A percentile compares a stretch with the other conserved stretches of the same genome.
These are phyloP conservation scores for Bubalus kerabau DNA, from an alignment of 2,113 vertebrate genomes.

Conservation along the genomic window DNA sequence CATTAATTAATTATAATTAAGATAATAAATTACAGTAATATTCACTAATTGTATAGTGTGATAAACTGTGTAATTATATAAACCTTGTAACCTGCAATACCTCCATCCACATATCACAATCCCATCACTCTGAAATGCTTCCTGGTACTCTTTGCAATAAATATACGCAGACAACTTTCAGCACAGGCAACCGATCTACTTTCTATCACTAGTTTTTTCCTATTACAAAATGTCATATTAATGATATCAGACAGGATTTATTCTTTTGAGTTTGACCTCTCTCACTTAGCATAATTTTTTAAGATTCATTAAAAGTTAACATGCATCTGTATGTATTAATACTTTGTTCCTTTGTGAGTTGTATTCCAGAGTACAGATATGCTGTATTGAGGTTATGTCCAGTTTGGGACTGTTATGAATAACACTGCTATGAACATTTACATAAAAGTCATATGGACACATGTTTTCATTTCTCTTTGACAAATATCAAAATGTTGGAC, in stretches of 20 bases:
- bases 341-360: neutral
- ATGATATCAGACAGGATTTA: neutral
- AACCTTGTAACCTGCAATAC: neutral
- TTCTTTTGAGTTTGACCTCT: neutral
- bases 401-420: neutral
- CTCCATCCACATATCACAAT: neutral
- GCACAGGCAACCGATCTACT: neutral
- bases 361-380: neutral
- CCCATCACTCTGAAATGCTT: neutral
- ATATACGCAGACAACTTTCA: neutral
- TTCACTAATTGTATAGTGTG: neutral
- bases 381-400: neutral
- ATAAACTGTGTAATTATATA: neutral
- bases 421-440: neutral
- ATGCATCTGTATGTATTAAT: neutral
- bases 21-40: neutral
- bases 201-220: neutral
- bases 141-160: neutral
- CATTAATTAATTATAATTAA: neutral
- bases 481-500: neutral
- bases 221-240: neutral
- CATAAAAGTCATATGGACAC: neutral
- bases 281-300: neutral
- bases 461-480: neutral
- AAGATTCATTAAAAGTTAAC: neutral